Base-by-base conservation (phyloP, 2,888 invertebrate species). In the Ophioninae sp. region DNA sequence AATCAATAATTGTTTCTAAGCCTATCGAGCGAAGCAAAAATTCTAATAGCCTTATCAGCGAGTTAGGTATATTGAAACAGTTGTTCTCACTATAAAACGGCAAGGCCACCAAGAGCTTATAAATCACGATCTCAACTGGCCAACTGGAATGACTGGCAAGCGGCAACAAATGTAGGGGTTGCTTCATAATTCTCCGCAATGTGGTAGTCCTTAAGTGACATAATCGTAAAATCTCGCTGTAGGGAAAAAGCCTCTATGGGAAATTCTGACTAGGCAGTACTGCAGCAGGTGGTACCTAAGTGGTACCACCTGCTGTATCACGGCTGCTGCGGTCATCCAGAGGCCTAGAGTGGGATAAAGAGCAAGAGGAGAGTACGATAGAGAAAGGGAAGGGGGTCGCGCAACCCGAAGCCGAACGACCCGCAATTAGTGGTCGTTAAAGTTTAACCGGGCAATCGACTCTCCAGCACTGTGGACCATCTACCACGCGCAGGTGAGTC, bases 381-480 rank as follows among this genome's bases (percentile, higher is more conserved):
- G 65, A 79, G 65, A 30, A 21, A 44, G 68, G 44, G 59, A 37
- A 50, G 17, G 72, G 79, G 76, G 72, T 82, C 79, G 79, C 79
- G 56, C 75, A 79, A 76, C 79, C 67, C 68, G 62, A 44, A 44
- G 69, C 68, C 57, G 77, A 81, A 83, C 77, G 80, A 78, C 78
- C 74, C 74, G 44, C 83, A 83, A 83, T 83, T 83, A 83, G 83
- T 78, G 83, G 77, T 78, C 81, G 83, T 83, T 83, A 81, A 83
- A 83, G 81, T 83, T 83, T 83, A 75, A 83, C 81, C 83, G 81
- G 83, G 74, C 74, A 83, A 83, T 83, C 69, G 81, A 76, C 79
- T 73, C 44, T 69, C 41, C 62, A 56, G 41, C 70, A 64, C 72
- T 23, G 56, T 72, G 62, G 72, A 30, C 69, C 61, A 72, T 67